Evolutionary conservation across 2,797 vertebrate species (phyloP), one percentile per base, ranked within the genome.

Genomic region (Sebastes diploproa): DNA sequence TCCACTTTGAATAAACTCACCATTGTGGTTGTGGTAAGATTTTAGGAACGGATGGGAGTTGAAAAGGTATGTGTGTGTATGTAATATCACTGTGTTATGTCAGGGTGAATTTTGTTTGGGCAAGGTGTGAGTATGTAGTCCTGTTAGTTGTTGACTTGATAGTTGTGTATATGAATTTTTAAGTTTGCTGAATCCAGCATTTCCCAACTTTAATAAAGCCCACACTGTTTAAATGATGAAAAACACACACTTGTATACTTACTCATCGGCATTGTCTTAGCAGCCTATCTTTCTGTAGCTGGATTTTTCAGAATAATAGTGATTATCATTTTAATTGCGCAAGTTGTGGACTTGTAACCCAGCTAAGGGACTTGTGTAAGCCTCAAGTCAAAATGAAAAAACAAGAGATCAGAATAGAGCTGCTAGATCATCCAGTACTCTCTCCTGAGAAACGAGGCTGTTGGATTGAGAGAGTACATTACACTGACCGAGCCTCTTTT

Each of bases 1-100:
- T 68, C 62, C 23, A 75, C 54, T 77, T 68, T 36, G 2, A 79
- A 34, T 74, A 55, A 73, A 83, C 55, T 30, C 20, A n/a, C 32
- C 46, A 14, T 77, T 46, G 70, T 78, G n/a, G 38, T 66, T 71
- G n/a, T 70, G 58, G 27, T 22, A 71, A 38, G 23, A 68, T 71
- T 59, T 74, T 55, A 64, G 12, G 7, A 56, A 56, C 3, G 56
- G 18, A 83, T 79, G 23, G 25, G 25, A 73, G 70, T 12, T 64
- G 6, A 74, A 62, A 55, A 70, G 18, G 9, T 69, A 18, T 63
- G 30, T 70, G 25, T 77, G 27, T 27, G 27, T 27, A 5, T 27
- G 4, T 27, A 27, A 50, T 75, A 50, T 50, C 22, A 34, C 8
- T 20, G 23, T 69, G 27, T 61, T 62, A 50, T 83, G 20, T 77